Percentiles rank a stretch among this genome's conserved stretches.
Evolutionary conservation across 2,797 vertebrate genomes (phyloP).

Genomic region (Spinus olivaceus): DNA sequence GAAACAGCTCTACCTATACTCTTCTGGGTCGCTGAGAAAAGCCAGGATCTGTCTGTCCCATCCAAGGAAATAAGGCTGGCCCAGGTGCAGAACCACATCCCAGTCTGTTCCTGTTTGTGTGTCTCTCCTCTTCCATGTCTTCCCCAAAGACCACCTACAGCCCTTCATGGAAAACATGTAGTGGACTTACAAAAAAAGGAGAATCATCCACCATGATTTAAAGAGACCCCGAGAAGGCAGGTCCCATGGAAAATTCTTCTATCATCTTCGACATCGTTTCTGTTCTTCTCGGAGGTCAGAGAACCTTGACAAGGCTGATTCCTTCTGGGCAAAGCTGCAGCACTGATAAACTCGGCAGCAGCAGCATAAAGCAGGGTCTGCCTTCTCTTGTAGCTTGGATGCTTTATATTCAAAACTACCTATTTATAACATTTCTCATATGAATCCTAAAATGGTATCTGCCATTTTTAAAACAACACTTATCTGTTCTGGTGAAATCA

Average conservation of each 20-base stretch:
- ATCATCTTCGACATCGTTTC: neutral
- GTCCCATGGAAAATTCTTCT: neutral
- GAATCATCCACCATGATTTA: neutral
- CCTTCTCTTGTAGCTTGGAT: neutral
- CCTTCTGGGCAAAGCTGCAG: neutral
- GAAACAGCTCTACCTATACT: neutral
- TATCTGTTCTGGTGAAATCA: constrained; percentile 12
- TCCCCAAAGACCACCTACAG: neutral
- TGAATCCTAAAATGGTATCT: constrained; percentile 27
- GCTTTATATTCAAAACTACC: constrained; percentile 25
- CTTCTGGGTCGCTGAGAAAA: neutral
- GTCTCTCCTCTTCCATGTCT: neutral
- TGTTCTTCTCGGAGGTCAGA: neutral
- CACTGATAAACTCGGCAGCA: neutral
- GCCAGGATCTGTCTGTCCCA: neutral
- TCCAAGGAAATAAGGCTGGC: neutral
- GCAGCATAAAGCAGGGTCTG: neutral
- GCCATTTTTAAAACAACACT: constrained; percentile 42
- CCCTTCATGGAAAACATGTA: neutral
- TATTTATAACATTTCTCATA: constrained; percentile 30
- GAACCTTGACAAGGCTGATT: neutral
- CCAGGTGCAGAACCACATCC: neutral
- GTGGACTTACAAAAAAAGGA: neutral
- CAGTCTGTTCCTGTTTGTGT: neutral
- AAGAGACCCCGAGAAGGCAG: neutral